phyloP scores from a whole-genome alignment of 2,113 vertebrate species.

The Sylvietta virens region DNA sequence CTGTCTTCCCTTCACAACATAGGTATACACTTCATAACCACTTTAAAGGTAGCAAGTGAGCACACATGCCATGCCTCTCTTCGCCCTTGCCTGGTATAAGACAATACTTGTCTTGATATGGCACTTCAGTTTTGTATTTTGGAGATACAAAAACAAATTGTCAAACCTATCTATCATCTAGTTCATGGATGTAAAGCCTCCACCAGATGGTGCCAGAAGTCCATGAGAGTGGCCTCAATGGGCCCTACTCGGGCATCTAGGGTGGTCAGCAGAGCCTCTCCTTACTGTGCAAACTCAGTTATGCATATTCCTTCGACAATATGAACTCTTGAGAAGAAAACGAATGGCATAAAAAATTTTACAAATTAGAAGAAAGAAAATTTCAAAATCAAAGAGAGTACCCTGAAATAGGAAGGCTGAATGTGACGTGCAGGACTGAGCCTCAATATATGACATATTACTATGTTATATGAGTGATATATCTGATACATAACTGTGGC shows the following conservation, averaged over 20 bases:
- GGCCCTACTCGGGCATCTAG: rapidly evolving
- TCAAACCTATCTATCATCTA: neutral
- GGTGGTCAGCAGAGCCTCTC: neutral
- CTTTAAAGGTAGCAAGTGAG: neutral
- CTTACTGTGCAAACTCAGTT: rapidly evolving
- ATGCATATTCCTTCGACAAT: neutral
- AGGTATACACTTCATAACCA: neutral
- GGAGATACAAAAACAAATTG: neutral
- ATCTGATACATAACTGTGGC: neutral
- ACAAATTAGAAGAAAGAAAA: neutral
- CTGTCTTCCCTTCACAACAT: neutral
- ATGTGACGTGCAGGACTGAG: neutral
- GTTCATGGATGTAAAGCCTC: rapidly evolving
- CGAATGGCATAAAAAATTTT: rapidly evolving
- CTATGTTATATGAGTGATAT: neutral
- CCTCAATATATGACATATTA: neutral
- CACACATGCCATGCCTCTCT: rapidly evolving
- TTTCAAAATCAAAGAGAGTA: neutral
- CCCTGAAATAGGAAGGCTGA: neutral
- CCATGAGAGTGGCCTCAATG: neutral
- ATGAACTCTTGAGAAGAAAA: neutral
- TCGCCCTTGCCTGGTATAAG: neutral
- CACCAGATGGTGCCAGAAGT: constrained; percentile 30
- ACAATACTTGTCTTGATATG: rapidly evolving
- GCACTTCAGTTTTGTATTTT: neutral